Evolutionary conservation across 30 jellyfish, hydroid and myxozoan species (phyloP).

Genomic region (Nemopilema nomurai): DNA sequence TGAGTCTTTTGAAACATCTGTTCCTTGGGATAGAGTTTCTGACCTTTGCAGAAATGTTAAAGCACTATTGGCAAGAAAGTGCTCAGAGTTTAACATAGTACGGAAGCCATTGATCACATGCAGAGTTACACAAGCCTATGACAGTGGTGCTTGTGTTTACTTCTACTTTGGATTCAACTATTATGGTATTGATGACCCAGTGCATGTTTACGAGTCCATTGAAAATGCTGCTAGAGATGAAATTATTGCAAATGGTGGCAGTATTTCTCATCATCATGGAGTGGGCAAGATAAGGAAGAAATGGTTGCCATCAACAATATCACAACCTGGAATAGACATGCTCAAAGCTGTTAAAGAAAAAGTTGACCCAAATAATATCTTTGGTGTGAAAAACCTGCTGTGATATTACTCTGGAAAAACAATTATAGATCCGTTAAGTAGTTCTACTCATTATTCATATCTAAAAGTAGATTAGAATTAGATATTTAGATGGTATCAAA

Average conservation of each 20-base stretch:
- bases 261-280: conserved; percentile 98
- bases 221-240: conserved; percentile 97
- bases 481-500: too few species aligned
- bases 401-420: too few species aligned
- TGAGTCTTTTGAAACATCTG: conserved; percentile 97
- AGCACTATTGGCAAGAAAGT: conserved; percentile 66
- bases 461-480: too few species aligned
- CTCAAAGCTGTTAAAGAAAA: conserved; percentile 78
- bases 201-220: conserved; percentile 76
- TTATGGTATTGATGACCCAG: conserved; percentile 82
- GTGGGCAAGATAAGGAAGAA: conserved; percentile 85
- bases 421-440: too few species aligned
- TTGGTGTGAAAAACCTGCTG: conserved; percentile 85
- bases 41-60: conserved; percentile 89
- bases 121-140: conserved; percentile 97
- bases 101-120: conserved; percentile 90
- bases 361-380: conserved; percentile 87
- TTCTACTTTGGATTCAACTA: conserved; percentile 91
- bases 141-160: conserved; percentile 97
- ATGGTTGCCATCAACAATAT: conserved; percentile 69
- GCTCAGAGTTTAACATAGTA: conserved; percentile 72
- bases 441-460: too few species aligned
- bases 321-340: conserved; percentile 84
- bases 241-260: conserved; percentile 92
- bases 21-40: conserved; percentile 95